Evolutionary conservation across 2,113 vertebrate genomes (phyloP).

Genomic region (Hemibagrus wyckioides): DNA sequence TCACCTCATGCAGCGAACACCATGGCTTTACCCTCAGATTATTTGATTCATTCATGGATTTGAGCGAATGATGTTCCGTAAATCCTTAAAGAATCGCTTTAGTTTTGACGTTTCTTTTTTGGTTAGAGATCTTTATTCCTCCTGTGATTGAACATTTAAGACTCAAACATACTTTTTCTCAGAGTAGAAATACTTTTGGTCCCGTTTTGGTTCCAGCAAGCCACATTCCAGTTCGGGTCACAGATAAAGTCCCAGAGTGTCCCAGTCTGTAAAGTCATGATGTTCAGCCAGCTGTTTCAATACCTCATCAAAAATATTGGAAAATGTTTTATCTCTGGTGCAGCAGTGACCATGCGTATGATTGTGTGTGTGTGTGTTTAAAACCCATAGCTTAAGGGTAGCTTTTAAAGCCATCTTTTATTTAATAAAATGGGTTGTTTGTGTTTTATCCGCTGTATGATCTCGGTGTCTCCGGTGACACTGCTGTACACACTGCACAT

Average conservation of each 20-base stretch:
- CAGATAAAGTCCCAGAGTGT: not conserved
- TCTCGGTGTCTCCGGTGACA: no score
- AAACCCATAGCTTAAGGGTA: not conserved
- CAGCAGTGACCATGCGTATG: not conserved
- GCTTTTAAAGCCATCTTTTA: rapidly evolving
- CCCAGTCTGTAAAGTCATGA: not conserved
- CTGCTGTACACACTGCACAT: no score
- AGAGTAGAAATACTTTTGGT: not conserved
- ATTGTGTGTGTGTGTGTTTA: not conserved
- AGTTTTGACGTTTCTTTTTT: no score
- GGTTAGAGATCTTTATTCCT: not conserved
- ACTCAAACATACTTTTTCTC: no score
- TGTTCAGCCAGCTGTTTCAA: not conserved
- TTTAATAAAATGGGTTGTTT: no score
- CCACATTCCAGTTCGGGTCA: not conserved
- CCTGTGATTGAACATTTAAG: not conserved
- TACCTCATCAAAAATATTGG: not conserved
- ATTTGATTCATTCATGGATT: not conserved
- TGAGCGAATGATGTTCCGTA: not conserved
- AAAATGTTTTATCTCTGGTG: not conserved
- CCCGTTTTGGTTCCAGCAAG: not conserved
- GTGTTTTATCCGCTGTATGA: no score
- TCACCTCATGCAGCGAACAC: not conserved
- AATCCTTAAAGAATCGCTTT: not conserved
- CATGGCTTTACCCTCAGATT: not conserved